phyloP scores from a whole-genome alignment of 2,797 vertebrate species.

The Hypotaenidia philippensis region DNA sequence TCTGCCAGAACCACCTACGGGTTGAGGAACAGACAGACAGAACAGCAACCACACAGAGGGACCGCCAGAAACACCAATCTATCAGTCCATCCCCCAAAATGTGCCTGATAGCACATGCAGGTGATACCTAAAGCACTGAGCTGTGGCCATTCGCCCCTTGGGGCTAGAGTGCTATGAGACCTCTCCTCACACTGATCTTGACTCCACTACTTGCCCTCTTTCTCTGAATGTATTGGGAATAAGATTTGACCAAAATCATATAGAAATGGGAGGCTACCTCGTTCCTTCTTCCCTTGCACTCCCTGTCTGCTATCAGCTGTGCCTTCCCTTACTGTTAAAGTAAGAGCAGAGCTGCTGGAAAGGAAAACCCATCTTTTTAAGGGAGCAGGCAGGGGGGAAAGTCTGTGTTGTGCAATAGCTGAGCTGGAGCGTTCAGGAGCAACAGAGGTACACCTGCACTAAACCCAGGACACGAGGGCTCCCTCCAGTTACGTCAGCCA shows the following conservation, averaged over 20 bases:
- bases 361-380: background rate
- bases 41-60: background rate
- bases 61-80: background rate
- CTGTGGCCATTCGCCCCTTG: accelerated
- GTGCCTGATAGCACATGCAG: accelerated
- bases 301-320: accelerated
- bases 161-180: background rate
- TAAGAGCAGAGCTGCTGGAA: background rate
- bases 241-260: background rate
- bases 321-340: background rate
- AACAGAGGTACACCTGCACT: background rate
- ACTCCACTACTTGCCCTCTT: background rate
- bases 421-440: background rate
- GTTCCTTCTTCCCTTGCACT: background rate
- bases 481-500: background rate
- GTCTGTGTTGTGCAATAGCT: accelerated
- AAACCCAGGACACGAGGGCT: background rate
- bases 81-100: background rate
- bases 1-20: background rate
- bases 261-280: background rate
- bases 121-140: background rate
- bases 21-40: background rate
- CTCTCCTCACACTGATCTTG: background rate
- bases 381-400: background rate
- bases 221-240: background rate